These are phyloP conservation scores for Limnephilus lunatus DNA, from an alignment of 2,888 invertebrate genomes.

Conservation along the genomic window DNA sequence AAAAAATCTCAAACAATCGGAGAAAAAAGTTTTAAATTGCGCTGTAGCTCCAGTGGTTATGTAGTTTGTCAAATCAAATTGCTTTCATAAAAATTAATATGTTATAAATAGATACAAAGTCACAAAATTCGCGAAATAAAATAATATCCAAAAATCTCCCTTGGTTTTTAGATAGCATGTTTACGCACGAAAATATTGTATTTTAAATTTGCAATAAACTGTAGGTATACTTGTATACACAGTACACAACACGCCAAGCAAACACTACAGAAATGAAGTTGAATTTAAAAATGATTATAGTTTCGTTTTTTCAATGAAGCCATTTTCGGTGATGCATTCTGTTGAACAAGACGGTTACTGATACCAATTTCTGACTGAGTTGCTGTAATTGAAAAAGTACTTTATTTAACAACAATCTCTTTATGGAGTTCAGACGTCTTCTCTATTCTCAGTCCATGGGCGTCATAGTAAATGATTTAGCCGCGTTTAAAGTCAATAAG, in stretches of 20 bases:
- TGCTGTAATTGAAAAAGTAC: neutral
- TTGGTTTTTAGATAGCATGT: neutral
- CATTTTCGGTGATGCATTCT: too few relatives aligned
- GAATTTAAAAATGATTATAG: neutral
- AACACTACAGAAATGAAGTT: neutral
- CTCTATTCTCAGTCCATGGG: neutral
- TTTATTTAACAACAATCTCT: neutral
- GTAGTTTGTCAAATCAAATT: neutral
- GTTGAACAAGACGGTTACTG: neutral
- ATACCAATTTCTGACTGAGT: neutral
- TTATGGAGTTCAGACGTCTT: neutral
- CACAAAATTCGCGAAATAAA: neutral
- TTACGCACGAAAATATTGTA: neutral
- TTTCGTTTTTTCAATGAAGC: too few relatives aligned
- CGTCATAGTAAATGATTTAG: constrained; percentile 14
- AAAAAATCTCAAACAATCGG: too few relatives aligned
- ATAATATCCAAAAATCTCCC: neutral
- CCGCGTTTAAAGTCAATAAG: constrained; percentile 37
- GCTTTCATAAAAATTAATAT: neutral
- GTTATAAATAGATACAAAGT: neutral
- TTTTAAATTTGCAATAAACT: neutral
- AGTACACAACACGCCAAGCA: neutral
- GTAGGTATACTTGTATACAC: neutral
- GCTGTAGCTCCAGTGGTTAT: too few relatives aligned
- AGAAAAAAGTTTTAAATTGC: too few relatives aligned